A percentile compares a stretch with the other conserved stretches of the same genome.
Evolutionary conservation across 2,113 vertebrate species (phyloP).

Genomic region (Crypturellus undulatus): DNA sequence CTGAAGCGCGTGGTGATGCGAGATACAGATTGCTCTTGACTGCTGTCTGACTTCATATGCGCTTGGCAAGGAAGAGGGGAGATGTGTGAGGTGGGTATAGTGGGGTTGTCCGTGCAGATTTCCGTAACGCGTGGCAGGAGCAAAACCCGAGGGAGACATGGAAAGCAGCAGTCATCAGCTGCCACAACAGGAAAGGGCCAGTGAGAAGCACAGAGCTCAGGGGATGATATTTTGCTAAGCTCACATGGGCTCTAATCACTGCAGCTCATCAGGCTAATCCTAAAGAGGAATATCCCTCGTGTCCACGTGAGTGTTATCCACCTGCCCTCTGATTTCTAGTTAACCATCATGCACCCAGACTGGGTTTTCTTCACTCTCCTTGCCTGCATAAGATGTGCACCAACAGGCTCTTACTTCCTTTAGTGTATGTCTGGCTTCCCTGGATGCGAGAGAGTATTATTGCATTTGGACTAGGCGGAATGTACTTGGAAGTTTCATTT

Average conservation of each 20-base stretch:
- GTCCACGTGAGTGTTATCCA: background rate
- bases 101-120: background rate
- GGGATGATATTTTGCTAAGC: background rate
- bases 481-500: background rate
- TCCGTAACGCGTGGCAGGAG: background rate
- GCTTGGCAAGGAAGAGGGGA: background rate
- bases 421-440: background rate
- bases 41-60: background rate
- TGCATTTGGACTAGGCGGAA: background rate
- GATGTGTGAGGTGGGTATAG: background rate
- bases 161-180: background rate
- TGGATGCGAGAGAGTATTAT: background rate
- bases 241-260: background rate
- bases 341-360: background rate
- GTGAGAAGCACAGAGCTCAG: background rate
- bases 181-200: background rate
- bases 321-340: background rate
- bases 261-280: background rate
- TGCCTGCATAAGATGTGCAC: fast-evolving
- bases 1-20: background rate
- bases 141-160: background rate
- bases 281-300: background rate
- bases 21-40: background rate
- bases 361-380: background rate
- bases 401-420: background rate